Evolutionary conservation across 23 tunicate genomes (phyloP), one percentile per base, ranked within the genome.

Genomic region (Phallusia fumigata): DNA sequence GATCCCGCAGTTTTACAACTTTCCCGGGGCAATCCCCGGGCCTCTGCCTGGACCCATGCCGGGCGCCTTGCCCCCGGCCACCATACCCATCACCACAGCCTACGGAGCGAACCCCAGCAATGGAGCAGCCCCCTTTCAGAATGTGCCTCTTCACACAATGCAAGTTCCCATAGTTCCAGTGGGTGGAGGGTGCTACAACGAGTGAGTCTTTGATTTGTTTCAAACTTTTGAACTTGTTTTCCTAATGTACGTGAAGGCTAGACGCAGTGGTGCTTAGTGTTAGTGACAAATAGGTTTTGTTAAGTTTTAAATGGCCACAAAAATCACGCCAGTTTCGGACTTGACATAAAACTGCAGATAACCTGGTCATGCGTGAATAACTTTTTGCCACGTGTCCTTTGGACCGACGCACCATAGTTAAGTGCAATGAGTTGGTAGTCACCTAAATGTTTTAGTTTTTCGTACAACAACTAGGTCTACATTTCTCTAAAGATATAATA

Each of bases 151-250:
- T n/a, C 83, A 26, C 34, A 53, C 81, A 24, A 26, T 87, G 30
- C 91, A 82, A 77, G 80, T 93, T 10, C 93, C 98, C 22, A 86
- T 89, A 15, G 90, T 94, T 19, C 98, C 98, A 0, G 98, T 94
- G 45, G 98, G 98, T 33, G 98, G 98, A 64, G 98, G 98, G 31
- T 89, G 89, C 85, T 94, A 94, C 52, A 94, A 94, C 85, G 98
- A 94, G 98, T 94, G 81, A 94, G 98, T 89, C 50, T 53, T 18
- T 36, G 32, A 64, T 32, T 58, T 58, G 3, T 58, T 58, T 58
- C 13, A 21, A 58, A 21, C 8, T 58, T 21, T 21, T 1, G 3
- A 58, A 22, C 69, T 58, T 58, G 16, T 6, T 58, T 8, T 58
- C 15, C 15, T 58, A 24, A 8, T 21, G 28, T 58, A 6, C 3